Evolutionary conservation across 2,888 invertebrate genomes (phyloP), one percentile per base, ranked within the genome.

Genomic region (Eugnorisma glareosa): DNA sequence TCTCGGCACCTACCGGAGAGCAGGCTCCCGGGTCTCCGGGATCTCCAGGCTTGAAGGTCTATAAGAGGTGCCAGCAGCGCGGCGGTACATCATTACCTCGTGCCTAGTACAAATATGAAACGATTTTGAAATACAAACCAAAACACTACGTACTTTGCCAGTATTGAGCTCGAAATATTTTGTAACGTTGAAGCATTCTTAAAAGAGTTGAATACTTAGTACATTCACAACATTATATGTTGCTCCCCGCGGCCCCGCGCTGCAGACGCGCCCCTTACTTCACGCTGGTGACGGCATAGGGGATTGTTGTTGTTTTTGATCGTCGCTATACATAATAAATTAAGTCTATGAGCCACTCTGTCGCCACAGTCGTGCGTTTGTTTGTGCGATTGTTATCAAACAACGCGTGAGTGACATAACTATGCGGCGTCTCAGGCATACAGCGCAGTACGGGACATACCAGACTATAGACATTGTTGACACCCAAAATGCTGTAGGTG

Each of bases 351-450:
- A 40, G 18, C 5, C 31, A 21, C 48, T 21, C 4, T 15, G 54
- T 24, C n/a, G 64, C 45, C 45, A 37, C 28, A 5, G 13, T 43
- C 6, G 13, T 6, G 13, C 37, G 67, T 66, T 66, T 66, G 67
- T 76, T 76, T 77, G 66, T 57, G 31, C 15, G 24, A 43, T 54
- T 77, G 51, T 77, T 77, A 61, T 77, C 59, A 77, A 79, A 77
- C 69, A 77, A 61, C 10, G 59, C 31, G 31, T 1, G 31, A 59
- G 18, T n/a, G 77, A 13, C 28, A 28, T 57, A 18, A 28, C 7
- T 24, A 10, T 51, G 54, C 35, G 13, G 24, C 13, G 31, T 6
- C 51, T 48, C 8, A 11, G 11, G 24, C 24, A 51, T 1, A 51
- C 18, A 18, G 51, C 61, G 35, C 69, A 28, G 2, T n/a, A n/a